Percentiles rank a stretch among this genome's conserved stretches.
Evolutionary conservation across 1,140 invertebrate genomes (phyloP).

Genomic region (Drosophila subobscura): DNA sequence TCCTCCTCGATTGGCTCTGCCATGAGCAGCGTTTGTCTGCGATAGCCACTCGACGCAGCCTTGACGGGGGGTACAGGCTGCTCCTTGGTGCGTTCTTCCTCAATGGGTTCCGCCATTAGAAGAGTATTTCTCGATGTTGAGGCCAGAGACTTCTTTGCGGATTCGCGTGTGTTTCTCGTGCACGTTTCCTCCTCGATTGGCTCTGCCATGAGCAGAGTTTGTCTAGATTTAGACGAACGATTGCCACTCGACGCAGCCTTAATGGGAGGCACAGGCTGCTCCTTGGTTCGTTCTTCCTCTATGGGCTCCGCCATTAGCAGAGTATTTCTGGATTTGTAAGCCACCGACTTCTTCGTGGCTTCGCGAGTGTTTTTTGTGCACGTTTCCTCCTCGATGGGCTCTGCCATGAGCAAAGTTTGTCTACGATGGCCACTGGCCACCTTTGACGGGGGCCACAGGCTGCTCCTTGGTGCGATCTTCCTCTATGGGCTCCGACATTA

Average conservation of each 20-base stretch:
- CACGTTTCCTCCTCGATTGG: constrained; percentile 19
- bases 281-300: background rate
- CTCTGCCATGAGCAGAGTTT: constrained; percentile 20
- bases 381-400: constrained; percentile 24
- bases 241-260: background rate
- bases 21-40: no score
- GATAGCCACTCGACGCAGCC: no score
- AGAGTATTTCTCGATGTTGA: constrained; percentile 3
- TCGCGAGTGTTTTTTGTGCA: background rate
- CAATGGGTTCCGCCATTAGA: constrained; percentile 9
- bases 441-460: background rate
- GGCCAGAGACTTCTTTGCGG: no score
- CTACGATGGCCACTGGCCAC: background rate
- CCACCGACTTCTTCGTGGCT: no score
- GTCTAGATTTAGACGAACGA: background rate
- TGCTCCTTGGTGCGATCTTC: no score
- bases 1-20: no score
- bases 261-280: background rate
- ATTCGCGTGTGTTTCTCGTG: background rate
- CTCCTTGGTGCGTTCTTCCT: background rate
- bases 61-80: no score
- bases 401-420: constrained; percentile 17
- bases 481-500: no score
- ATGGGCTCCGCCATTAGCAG: background rate
- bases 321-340: constrained; percentile 7